Evolutionary conservation across 2,888 invertebrate species (phyloP).

Genomic region (Elmis aenea): DNA sequence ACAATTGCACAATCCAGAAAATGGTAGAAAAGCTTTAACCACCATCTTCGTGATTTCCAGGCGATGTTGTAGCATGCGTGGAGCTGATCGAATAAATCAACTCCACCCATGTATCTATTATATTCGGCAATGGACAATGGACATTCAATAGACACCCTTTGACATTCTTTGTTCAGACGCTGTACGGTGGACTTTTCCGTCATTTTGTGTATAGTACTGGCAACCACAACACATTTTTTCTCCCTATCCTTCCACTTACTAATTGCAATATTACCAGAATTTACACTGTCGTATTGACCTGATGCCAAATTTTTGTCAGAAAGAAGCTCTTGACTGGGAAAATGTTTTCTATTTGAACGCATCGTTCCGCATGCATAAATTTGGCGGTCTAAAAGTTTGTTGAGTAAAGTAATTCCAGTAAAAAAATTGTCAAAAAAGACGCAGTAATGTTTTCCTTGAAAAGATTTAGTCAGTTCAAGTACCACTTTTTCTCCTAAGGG

Average conservation of each 20-base stretch:
- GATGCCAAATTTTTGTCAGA: constrained; percentile 25
- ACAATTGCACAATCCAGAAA: constrained; percentile 4
- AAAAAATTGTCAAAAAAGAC: constrained; percentile 16
- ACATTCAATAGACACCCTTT: constrained; percentile 4
- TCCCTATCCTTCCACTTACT: constrained; percentile 32
- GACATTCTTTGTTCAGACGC: constrained; percentile 2
- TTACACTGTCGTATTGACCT: constrained; percentile 25
- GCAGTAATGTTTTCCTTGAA: constrained; percentile 25
- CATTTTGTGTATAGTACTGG: constrained; percentile 2
- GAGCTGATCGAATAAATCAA: constrained; percentile 10
- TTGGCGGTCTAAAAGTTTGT: constrained; percentile 20
- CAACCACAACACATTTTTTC: constrained; percentile 8
- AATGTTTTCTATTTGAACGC: constrained; percentile 18
- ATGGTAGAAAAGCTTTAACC: constrained; percentile 8
- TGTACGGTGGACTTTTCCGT: constrained; percentile 6
- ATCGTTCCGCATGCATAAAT: constrained; percentile 34
- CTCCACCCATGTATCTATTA: constrained; percentile 9
- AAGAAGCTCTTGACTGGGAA: constrained; percentile 27
- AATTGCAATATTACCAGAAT: constrained; percentile 23
- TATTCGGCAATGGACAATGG: constrained; percentile 9
- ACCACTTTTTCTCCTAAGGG: constrained; percentile 28
- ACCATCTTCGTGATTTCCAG: constrained; percentile 16
- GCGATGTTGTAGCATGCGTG: constrained; percentile 10
- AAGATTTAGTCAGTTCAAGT: constrained; percentile 24
- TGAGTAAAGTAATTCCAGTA: constrained; percentile 25